Base-by-base conservation (phyloP, 2,888 invertebrate species). In the Argyresthia albistria region DNA sequence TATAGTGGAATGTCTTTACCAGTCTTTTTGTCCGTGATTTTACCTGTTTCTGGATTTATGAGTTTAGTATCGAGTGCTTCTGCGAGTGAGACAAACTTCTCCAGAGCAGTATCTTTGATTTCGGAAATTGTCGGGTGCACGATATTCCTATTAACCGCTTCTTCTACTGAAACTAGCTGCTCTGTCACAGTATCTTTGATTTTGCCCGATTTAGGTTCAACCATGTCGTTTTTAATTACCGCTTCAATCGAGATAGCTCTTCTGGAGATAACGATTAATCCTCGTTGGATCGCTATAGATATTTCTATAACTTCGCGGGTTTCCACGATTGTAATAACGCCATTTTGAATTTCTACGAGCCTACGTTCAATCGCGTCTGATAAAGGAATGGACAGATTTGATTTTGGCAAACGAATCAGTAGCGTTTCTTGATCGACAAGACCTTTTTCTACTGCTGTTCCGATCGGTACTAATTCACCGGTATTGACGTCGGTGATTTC, bases 81-180 rank as follows among this genome's bases (percentile, higher is more conserved):
- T 46, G 91, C 90, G 50, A 97, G 83, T 6, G 93, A 90, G 1
- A 97, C 75, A 59, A 92, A 92, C 59, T 90, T 90, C 52, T 93
- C 92, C 48, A 90, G 90, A 62, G 91, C 89, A 0, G 93, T 92
- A 69, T 96, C 95, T 70, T 93, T 93, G 58, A 96, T 92, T 74
- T 94, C 91, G 6, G 94, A 93, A 59, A 95, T 93, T 56, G 92
- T 92, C 1, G 94, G 92, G 76, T 96, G 95, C 35, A 97, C 90
- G 57, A 96, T 91, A 61, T 93, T 93, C 64, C 94, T 90, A 59
- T 92, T 90, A 49, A 96, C 91, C 1, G 95, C 94, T 66, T 95
- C 94, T 51, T 91, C 89, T 15, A 97, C 88, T 60, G 91, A 89
- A 1, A 96, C 87, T 59, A 91, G 80, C 72, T 93, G 92, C 63